Evolutionary conservation across 1,140 invertebrate genomes (phyloP).

Genomic region (Augochlora pura): DNA sequence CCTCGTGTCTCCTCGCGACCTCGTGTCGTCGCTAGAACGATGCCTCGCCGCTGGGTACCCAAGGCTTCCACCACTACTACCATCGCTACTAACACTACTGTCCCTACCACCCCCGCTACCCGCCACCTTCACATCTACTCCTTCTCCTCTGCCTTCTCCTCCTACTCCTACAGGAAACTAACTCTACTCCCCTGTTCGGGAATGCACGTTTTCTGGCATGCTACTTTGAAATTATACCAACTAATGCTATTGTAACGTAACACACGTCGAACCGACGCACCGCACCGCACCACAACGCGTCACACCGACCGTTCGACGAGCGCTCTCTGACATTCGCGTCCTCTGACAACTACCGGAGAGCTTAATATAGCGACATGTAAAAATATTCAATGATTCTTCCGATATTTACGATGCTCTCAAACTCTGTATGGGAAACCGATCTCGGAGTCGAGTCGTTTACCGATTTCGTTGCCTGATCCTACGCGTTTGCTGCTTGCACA

Average conservation of each 20-base stretch:
- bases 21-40: conserved; percentile 53
- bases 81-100: too few relatives aligned
- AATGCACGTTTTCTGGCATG: conserved; percentile 40
- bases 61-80: conserved; percentile 34
- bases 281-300: not conserved
- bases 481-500: too few relatives aligned
- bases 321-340: not conserved
- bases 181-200: not conserved
- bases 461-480: too few relatives aligned
- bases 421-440: not conserved
- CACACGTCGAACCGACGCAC: too few relatives aligned
- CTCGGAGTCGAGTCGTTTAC: too few relatives aligned
- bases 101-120: too few relatives aligned
- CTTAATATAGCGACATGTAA: not conserved
- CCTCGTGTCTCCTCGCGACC: conserved; percentile 45
- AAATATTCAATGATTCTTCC: conserved; percentile 13
- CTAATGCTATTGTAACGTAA: conserved; percentile 4
- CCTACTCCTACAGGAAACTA: conserved; percentile 49
- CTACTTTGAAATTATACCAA: conserved; percentile 43
- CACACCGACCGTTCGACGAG: not conserved
- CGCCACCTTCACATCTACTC: conserved; percentile 39
- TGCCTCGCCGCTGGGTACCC: conserved; percentile 50
- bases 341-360: not conserved
- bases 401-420: not conserved
- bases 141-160: too few relatives aligned